These are phyloP conservation scores for Caenorhabditis japonica DNA, from an alignment of 2,888 invertebrate genomes.

Conservation along the genomic window DNA sequence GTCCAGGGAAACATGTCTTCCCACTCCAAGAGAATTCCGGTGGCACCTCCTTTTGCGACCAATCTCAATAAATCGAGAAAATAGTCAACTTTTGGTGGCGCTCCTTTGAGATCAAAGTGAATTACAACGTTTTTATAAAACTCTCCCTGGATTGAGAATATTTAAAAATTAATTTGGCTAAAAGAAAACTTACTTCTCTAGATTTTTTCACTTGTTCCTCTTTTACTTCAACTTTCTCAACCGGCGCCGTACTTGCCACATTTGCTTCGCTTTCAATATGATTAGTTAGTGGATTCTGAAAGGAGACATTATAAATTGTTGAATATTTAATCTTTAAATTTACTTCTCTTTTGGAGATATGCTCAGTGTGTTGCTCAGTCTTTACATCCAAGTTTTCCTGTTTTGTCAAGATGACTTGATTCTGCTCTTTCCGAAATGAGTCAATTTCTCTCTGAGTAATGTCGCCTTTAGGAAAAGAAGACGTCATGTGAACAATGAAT, in stretches of 20 bases:
- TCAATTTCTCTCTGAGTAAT: conserved; percentile 45
- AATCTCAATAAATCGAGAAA: conserved; percentile 81
- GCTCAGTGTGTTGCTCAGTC: too few species aligned
- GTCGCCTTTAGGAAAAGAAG: conserved; percentile 53
- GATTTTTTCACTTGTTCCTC: conserved; percentile 10
- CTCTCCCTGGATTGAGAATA: conserved; percentile 33
- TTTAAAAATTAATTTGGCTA: not conserved
- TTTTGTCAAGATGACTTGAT: conserved; percentile 28
- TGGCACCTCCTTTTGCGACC: conserved; percentile 83
- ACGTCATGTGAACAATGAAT: conserved; percentile 52
- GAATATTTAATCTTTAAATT: not conserved
- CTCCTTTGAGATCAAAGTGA: conserved; percentile 88
- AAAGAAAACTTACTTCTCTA: conserved; percentile 23
- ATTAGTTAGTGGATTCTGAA: conserved; percentile 20
- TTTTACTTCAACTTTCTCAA: not conserved
- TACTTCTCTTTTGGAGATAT: too few species aligned
- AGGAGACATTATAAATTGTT: not conserved
- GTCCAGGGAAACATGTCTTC: conserved; percentile 90
- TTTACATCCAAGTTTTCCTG: conserved; percentile 25
- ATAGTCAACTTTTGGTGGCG: conserved; percentile 83
- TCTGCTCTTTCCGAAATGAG: conserved; percentile 13
- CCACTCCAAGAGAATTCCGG: conserved; percentile 86
- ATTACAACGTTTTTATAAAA: conserved; percentile 81
- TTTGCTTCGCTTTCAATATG: not conserved
- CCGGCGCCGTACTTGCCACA: not conserved